Evolutionary conservation across 1,140 invertebrate species (phyloP).

Genomic region (Vanessa atalanta): DNA sequence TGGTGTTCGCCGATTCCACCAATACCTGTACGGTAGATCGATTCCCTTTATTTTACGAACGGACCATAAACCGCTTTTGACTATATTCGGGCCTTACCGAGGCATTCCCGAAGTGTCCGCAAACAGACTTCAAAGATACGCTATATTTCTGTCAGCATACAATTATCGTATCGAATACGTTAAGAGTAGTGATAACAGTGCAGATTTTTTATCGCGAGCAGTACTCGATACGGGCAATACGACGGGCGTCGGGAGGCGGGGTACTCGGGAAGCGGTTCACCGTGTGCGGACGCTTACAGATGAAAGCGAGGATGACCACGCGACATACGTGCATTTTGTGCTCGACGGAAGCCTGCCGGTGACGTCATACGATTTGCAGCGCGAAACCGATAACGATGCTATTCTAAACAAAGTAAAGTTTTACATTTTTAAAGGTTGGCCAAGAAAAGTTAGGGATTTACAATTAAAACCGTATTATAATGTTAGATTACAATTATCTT

Average conservation of each 20-base stretch:
- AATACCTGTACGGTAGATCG: constrained; percentile 36
- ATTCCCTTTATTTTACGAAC: constrained; percentile 39
- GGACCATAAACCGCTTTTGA: constrained; percentile 37
- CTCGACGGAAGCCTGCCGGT: constrained; percentile 30
- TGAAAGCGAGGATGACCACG: constrained; percentile 14
- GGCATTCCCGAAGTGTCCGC: constrained; percentile 43
- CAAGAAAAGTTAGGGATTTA: constrained; percentile 24
- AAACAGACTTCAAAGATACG: constrained; percentile 41
- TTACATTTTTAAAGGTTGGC: constrained; percentile 35
- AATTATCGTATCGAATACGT: constrained; percentile 22
- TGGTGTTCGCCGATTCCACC: constrained; percentile 27
- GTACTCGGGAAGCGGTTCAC: no score
- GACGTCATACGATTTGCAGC: background rate
- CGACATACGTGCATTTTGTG: constrained; percentile 36
- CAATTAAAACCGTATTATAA: constrained; percentile 28
- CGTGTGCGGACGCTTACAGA: background rate
- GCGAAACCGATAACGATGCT: background rate
- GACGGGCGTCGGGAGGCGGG: no score
- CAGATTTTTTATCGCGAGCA: background rate
- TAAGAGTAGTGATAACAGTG: background rate
- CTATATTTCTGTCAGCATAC: constrained; percentile 35
- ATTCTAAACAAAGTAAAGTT: background rate
- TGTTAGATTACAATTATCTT: constrained; percentile 29
- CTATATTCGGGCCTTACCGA: constrained; percentile 35
- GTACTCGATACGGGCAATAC: background rate